Conservation (phyloP, 1,140 invertebrate genomes). For the Apolygus lucorum region DNA sequence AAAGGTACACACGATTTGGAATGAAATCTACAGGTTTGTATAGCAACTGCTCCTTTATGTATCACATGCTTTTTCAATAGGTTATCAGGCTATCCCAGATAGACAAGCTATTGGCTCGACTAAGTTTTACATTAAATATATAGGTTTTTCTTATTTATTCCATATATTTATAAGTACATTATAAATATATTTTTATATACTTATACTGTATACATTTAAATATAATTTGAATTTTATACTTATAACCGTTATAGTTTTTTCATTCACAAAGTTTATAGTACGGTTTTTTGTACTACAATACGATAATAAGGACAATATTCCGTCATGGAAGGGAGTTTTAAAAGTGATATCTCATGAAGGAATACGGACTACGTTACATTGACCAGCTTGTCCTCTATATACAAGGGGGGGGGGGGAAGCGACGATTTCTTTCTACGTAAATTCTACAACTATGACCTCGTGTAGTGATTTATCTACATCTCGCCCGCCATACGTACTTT, state of each 20-base stretch:
- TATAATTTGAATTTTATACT: not conserved
- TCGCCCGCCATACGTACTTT: no score
- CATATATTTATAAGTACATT: not conserved
- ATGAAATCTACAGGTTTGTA: no score
- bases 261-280: not conserved
- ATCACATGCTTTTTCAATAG: not conserved
- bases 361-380: not conserved
- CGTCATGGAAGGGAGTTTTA: not conserved
- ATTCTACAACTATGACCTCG: no score
- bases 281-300: not conserved
- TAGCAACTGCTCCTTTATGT: no score
- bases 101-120: not conserved
- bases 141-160: not conserved
- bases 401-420: not conserved
- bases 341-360: not conserved
- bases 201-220: not conserved
- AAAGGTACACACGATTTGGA: no score
- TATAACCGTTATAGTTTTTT: not conserved
- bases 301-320: not conserved
- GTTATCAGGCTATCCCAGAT: not conserved
- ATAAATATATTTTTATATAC: not conserved
- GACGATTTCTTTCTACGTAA: no score
- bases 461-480: no score
- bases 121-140: not conserved
- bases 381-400: not conserved